Base-by-base conservation (phyloP, 2,888 invertebrate genomes). In the Drosophila nr. medialis region DNA sequence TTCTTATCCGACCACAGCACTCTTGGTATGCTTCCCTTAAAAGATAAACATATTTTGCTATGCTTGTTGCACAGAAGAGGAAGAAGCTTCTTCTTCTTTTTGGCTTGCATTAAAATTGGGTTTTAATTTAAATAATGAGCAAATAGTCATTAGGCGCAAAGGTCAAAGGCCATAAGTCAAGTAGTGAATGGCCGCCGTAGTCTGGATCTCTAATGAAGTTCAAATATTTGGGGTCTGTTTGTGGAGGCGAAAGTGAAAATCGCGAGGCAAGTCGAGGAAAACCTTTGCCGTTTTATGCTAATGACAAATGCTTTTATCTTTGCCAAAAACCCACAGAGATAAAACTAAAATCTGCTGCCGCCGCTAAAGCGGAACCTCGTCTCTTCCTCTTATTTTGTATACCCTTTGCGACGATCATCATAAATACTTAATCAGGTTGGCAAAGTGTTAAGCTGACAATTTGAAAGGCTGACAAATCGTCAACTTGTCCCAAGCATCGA, bases 221-320 rank as follows among this genome's bases (percentile, higher is more conserved):
- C 86, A 89, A 86, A 85, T 86, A 90, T 85, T 78, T 80, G 53
- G 72, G 67, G 75, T 72, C 67, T 45, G 8, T 45, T 75, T 75
- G 64, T 65, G 53, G 75, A 40, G 58, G 45, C 38, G 59, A 77
- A 64, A 63, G 56, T 29, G 64, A 66, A 54, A 36, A 18, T 61
- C 42, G 30, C n/a, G 29, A 24, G n/a, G 40, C 70, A 63, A 64
- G 55, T 70, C 55, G 72, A 27, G 54, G 70, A 64, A 70, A 72
- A 87, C 80, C 83, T 81, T 76, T 71, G 65, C 70, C 72, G 79
- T 77, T 90, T 90, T 79, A 86, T 90, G 86, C 90, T 86, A 86
- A 86, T 86, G 86, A 90, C 86, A 90, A 86, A 88, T 90, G 86
- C 86, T 86, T 86, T 86, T 86, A 86, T 86, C 86, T 86, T 72